Base-by-base conservation (phyloP, 1,140 invertebrate species). In the Ceratina australensis region DNA sequence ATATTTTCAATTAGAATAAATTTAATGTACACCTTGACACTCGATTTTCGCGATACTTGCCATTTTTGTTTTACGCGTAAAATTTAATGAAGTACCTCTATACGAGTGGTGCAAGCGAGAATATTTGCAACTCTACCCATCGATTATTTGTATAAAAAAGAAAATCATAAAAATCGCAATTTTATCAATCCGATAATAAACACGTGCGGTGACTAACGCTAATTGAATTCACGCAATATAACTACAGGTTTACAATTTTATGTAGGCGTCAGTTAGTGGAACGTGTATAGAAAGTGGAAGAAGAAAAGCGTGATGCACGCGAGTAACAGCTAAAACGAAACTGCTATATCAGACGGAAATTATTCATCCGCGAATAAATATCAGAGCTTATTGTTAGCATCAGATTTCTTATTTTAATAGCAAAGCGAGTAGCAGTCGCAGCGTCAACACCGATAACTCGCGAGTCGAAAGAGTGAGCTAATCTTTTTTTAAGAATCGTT, bases 181-280 rank as follows among this genome's bases (percentile, higher is more conserved):
- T n/a, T n/a, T n/a, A n/a, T n/a, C n/a, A n/a, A n/a, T n/a, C 10
- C 22, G 22, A 59, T 59, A 60, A 50, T 56, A 50, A 42, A 50
- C 56, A 69, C 8, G n/a, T 0, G 52, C 20, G 65, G 61, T 81
- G 74, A 84, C 83, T 84, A 81, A 84, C 80, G 65, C 60, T 57
- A 59, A 74, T 26, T 68, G 79, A 81, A 81, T 78, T 69, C 52
- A 72, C 63, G 22, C 50, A 66, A 57, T 83, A 78, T 76, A 18
- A 63, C 49, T 66, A 57, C 69, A 78, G 49, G 73, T 68, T 77
- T 80, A 72, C 33, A 50, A 22, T 60, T 42, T 42, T 67, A 73
- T 56, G 83, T 84, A 81, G 79, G 79, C 82, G 82, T 85, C 61
- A 78, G 20, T 85, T 66, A 78, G 20, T 74, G 75, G 57, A 81